Percentiles rank a stretch among this genome's conserved stretches.
phyloP scores from a whole-genome alignment of 2,113 vertebrate species.

The Chlorocebus sabaeus region DNA sequence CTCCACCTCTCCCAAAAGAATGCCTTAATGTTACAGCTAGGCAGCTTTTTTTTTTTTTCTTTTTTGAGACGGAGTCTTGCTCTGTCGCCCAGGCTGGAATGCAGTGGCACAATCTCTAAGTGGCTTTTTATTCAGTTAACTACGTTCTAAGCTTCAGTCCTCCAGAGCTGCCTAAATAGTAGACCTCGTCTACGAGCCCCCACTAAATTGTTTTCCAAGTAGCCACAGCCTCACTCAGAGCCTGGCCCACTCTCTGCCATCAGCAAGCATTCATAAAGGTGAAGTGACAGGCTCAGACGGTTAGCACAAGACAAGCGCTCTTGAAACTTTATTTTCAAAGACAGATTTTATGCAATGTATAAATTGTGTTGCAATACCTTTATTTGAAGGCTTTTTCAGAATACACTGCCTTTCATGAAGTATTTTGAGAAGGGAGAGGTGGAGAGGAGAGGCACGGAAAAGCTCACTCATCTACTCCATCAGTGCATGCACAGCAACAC shows the following conservation, averaged over 20 bases:
- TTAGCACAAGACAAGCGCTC: background rate
- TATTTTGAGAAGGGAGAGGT: constrained; percentile 16
- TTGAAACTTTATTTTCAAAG: background rate
- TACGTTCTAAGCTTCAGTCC: background rate
- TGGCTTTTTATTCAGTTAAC: background rate
- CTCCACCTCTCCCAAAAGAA: background rate
- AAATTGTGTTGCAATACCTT: constrained; percentile 67
- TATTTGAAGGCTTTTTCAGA: constrained; percentile 72
- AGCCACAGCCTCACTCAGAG: background rate
- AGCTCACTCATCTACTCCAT: background rate
- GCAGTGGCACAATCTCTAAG: too few relatives aligned
- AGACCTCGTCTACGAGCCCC: fast-evolving
- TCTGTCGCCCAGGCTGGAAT: too few relatives aligned
- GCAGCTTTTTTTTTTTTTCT: too few relatives aligned
- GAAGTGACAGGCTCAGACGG: background rate
- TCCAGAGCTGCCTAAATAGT: background rate
- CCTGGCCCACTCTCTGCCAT: background rate
- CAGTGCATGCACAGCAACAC: background rate
- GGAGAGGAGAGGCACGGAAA: background rate
- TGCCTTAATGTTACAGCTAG: background rate
- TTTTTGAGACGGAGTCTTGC: too few relatives aligned
- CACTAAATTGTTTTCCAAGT: too few relatives aligned
- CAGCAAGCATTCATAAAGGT: background rate
- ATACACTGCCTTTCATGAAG: constrained; percentile 6
- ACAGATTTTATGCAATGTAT: background rate